Evolutionary conservation across 2,888 invertebrate genomes (phyloP).

Genomic region (Drosophila austrosaltans): DNA sequence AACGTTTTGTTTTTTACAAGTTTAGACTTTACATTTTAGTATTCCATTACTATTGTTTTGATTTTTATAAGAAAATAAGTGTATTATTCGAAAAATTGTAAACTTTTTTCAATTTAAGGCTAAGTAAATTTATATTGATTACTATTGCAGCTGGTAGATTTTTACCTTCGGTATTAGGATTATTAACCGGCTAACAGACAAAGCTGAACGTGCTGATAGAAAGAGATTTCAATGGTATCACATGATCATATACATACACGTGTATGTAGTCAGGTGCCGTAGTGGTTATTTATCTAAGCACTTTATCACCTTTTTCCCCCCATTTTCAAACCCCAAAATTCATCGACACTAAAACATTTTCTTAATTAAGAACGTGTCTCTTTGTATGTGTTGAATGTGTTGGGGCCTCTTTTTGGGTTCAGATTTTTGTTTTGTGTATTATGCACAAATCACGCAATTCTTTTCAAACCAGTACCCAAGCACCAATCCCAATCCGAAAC

Average conservation of each 20-base stretch:
- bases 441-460: constrained; percentile 8
- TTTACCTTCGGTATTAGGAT: too few relatives aligned
- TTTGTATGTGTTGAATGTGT: background rate
- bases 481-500: background rate
- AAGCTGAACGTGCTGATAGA: too few relatives aligned
- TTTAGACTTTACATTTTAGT: too few relatives aligned
- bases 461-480: background rate
- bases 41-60: too few relatives aligned
- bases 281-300: constrained; percentile 7
- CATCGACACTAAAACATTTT: background rate
- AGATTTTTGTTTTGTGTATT: background rate
- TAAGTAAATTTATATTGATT: too few relatives aligned
- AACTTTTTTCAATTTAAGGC: too few relatives aligned
- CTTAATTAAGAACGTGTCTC: constrained; percentile 1
- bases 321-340: background rate
- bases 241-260: background rate
- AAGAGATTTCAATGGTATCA: too few relatives aligned
- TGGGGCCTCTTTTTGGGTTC: background rate
- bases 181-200: too few relatives aligned
- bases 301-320: background rate
- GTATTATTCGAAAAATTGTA: too few relatives aligned
- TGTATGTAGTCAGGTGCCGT: background rate
- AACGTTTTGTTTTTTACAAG: too few relatives aligned
- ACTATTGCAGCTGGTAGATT: too few relatives aligned
- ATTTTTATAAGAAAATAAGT: too few relatives aligned